Evolutionary conservation across 2,888 invertebrate species (phyloP), one percentile per base, ranked within the genome.

Genomic region (Halictus ligatus): DNA sequence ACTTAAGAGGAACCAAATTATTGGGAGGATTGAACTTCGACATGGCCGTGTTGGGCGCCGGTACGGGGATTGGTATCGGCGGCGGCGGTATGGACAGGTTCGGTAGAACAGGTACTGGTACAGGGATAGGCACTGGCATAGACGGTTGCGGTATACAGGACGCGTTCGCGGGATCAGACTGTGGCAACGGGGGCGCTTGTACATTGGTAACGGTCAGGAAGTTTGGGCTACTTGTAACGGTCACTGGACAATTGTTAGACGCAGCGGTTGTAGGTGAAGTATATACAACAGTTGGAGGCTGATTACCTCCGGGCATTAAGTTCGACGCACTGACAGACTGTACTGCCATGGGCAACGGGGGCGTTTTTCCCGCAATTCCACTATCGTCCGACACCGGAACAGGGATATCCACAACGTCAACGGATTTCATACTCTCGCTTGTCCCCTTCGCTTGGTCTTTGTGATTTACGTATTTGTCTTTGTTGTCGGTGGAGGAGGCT

Each of bases 391-490:
- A 87, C 88, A 83, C 72, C 46, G 98, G 97, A 95, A 98, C 97
- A 43, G 97, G 97, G 93, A 98, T 98, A 95, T 97, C 97, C 83
- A 96, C 96, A 78, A 97, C 96, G 88, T 97, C 96, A 91, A 97
- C 95, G 43, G 94, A 93, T 73, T 88, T 93, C 64, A 92, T 88
- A 8, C 67, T 81, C 50, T 91, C 91, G n/a, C 79, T 72, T 78
- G 84, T 13, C 71, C 86, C 50, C 60, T 88, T 89, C 29, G 78
- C 40, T 40, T 84, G 87, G 43, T 90, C 87, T 48, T 89, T 90
- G 78, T 91, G 81, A 88, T 92, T 91, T 69, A 90, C 83, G 10
- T 90, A 85, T 78, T 90, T 84, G 46, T 91, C 90, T 79, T 93
- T 90, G 83, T 86, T 91, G 86, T 93, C 93, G 48, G 89, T 88